Conservation (phyloP, 1,140 invertebrate species). For the Aphelenchoides fujianensis region DNA sequence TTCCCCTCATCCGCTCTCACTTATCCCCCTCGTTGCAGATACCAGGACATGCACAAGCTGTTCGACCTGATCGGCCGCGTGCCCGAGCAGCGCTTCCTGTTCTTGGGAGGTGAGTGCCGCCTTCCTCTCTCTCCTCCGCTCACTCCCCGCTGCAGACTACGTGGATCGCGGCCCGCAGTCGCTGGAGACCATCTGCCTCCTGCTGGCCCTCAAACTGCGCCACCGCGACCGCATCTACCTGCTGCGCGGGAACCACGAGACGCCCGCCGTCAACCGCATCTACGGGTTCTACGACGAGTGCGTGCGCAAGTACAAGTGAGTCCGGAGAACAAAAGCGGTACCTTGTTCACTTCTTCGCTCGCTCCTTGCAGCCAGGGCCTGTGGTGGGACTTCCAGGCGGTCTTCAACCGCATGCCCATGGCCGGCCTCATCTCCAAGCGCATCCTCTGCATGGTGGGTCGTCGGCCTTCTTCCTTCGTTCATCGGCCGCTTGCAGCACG, state of each 20-base stretch:
- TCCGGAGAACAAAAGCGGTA: background rate
- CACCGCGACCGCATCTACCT: slow-evolving; percentile 71
- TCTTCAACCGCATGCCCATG: slow-evolving; percentile 48
- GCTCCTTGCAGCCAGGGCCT: slow-evolving; percentile 31
- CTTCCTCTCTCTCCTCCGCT: slow-evolving; percentile 11
- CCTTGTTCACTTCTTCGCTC: background rate
- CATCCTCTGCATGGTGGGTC: slow-evolving; percentile 28
- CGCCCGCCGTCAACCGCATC: slow-evolving; percentile 68
- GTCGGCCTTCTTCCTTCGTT: slow-evolving; percentile 4
- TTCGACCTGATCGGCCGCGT: slow-evolving; percentile 28
- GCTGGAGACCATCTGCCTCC: slow-evolving; percentile 67
- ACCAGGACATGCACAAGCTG: slow-evolving; percentile 36
- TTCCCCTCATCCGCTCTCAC: slow-evolving; percentile 16
- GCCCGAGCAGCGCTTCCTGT: slow-evolving; percentile 20
- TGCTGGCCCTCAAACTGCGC: slow-evolving; percentile 67
- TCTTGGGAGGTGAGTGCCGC: slow-evolving; percentile 3
- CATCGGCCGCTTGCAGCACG: slow-evolving; percentile 19
- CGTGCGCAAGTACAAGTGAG: slow-evolving; percentile 20
- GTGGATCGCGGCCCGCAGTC: slow-evolving; percentile 47
- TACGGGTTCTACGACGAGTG: slow-evolving; percentile 68
- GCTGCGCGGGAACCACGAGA: slow-evolving; percentile 71
- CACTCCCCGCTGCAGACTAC: slow-evolving; percentile 25
- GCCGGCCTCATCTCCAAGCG: slow-evolving; percentile 43
- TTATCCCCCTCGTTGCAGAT: slow-evolving; percentile 23
- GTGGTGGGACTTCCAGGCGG: slow-evolving; percentile 50